Percentiles rank a stretch among this genome's conserved stretches.
phyloP scores from a whole-genome alignment of 2,113 vertebrate species.

The Calyptommatus sinebrachiatus region DNA sequence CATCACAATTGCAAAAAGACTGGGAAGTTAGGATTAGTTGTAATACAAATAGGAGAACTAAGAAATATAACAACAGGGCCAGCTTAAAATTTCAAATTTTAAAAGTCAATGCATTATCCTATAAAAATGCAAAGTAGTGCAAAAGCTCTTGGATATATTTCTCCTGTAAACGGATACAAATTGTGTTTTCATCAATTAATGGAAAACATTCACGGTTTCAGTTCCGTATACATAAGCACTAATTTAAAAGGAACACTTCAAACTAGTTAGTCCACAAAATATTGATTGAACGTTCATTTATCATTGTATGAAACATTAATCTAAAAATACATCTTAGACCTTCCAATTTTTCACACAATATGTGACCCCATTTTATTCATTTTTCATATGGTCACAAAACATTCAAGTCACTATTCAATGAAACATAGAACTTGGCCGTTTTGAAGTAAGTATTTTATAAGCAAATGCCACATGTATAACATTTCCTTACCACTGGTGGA shows the following conservation, averaged over 20 bases:
- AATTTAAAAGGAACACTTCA: constrained; percentile 29
- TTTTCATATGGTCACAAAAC: constrained; percentile 26
- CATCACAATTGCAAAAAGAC: constrained; percentile 36
- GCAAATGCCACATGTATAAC: constrained; percentile 58
- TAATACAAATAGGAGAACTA: constrained; percentile 40
- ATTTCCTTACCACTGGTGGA: constrained; percentile 89
- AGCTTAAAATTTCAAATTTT: constrained; percentile 18
- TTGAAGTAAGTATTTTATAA: constrained; percentile 50
- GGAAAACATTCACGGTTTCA: constrained; percentile 32
- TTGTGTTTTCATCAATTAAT: constrained; percentile 28
- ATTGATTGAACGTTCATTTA: constrained; percentile 7
- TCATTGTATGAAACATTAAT: neutral
- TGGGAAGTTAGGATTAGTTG: constrained; percentile 22
- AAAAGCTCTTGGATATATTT: neutral
- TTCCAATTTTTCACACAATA: constrained; percentile 20
- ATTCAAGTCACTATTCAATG: constrained; percentile 31
- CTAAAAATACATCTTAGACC: neutral
- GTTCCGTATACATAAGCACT: constrained; percentile 12
- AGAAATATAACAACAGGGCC: constrained; percentile 30
- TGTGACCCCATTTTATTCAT: neutral
- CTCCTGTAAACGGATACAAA: constrained; percentile 1
- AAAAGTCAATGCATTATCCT: constrained; percentile 7
- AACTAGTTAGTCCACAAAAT: constrained; percentile 5
- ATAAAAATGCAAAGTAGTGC: constrained; percentile 25
- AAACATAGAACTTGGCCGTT: constrained; percentile 47